Base-by-base conservation (phyloP, 2,113 vertebrate species). In the Capreolus pygargus region DNA sequence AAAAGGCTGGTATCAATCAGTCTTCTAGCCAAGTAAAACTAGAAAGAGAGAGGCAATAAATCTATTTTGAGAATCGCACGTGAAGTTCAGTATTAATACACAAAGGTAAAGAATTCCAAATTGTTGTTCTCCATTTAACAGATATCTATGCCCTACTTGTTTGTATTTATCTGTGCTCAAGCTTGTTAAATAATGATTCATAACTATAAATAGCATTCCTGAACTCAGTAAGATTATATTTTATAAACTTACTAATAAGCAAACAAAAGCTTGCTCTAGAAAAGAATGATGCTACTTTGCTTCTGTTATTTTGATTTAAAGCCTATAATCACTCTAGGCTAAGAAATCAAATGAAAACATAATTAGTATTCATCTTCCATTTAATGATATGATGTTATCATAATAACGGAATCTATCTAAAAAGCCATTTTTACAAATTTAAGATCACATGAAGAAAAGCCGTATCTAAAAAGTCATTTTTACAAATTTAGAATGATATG, bases 231-330 rank as follows among this genome's bases (percentile, higher is more conserved):
- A 52, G 16, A 86, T 52, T 8, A 39, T 58, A 36, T 61, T 90
- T 97, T 79, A 14, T 55, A 85, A 92, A 87, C 3, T 30, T 23
- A 82, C 33, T 84, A 93, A 23, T 19, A 89, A 11, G 23, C 6
- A 70, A 88, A 36, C 19, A 58, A 95, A 95, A 78, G 19, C 10
- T 81, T 94, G 39, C 45, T 58, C 28, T n/a, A 60, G 13, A 79
- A 88, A 91, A 91, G 6, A 74, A 91, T 95, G 45, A 50, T 85
- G 25, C 2, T 43, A 82, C 67, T 91, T 91, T 87, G 52, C 17
- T 93, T 84, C 70, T 3, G 36, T 74, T 86, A 50, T 82, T 94
- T 94, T 95, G 13, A 55, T 47, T 89, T 89, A 95, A 91, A 89
- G 50, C 0, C 27, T 67, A 60, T 78, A 76, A 78, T 86, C 39